Percentiles rank a stretch among this genome's conserved stretches.
phyloP scores from a whole-genome alignment of 2,797 vertebrate species.

The Anguilla obscura region DNA sequence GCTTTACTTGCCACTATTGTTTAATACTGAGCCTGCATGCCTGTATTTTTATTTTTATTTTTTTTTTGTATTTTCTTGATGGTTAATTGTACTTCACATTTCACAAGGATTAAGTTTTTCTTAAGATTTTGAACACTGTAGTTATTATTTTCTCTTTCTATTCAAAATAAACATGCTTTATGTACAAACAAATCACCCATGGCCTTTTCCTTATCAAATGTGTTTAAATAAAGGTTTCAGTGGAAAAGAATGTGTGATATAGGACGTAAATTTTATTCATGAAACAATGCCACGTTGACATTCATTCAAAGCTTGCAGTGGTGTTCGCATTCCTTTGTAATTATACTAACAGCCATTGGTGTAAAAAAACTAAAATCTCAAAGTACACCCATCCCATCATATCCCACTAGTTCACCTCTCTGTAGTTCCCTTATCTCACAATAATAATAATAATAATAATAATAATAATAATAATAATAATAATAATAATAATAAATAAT shows the following conservation, averaged over 20 bases:
- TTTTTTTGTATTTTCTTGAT: conserved; percentile 70
- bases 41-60: conserved; percentile 69
- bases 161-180: conserved; percentile 83
- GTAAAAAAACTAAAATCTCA: conserved; percentile 35
- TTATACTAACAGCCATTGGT: conserved; percentile 45
- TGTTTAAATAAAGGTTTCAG: conserved; percentile 6
- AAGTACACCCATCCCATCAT: conserved; percentile 46
- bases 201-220: conserved; percentile 64
- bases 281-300: not conserved
- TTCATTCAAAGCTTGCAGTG: not conserved
- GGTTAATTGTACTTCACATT: conserved; percentile 76
- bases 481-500: conserved; percentile 35
- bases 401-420: conserved; percentile 34
- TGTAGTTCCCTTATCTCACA: conserved; percentile 45
- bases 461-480: conserved; percentile 38
- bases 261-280: not conserved
- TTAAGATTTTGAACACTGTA: conserved; percentile 75
- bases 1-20: conserved; percentile 67
- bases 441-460: conserved; percentile 28
- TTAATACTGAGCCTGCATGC: conserved; percentile 84
- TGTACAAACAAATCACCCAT: conserved; percentile 66
- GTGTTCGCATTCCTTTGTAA: conserved; percentile 50
- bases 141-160: conserved; percentile 71
- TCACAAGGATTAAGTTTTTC: conserved; percentile 79
- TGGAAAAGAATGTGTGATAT: not conserved